Percentiles rank a stretch among this genome's conserved stretches.
These are phyloP conservation scores for Danaus melanippus DNA, from an alignment of 1,140 invertebrate genomes.

Conservation along the genomic window DNA sequence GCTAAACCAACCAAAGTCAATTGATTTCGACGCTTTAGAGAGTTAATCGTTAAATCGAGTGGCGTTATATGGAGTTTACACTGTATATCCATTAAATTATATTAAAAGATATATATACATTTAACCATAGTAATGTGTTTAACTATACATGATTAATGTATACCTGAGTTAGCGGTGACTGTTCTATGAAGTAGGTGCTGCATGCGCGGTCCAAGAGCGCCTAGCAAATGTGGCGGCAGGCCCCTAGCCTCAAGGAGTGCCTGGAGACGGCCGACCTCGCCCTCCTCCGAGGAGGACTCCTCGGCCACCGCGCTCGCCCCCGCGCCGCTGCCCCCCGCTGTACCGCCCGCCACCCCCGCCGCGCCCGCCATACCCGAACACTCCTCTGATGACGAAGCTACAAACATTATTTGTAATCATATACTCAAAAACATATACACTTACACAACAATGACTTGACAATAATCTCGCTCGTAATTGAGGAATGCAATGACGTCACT, in stretches of 20 bases:
- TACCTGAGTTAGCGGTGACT: constrained; percentile 88
- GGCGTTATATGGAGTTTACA: no score
- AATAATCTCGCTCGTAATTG: no score
- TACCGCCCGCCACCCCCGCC: constrained; percentile 13
- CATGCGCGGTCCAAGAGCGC: constrained; percentile 95
- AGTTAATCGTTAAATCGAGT: no score
- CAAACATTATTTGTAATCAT: neutral
- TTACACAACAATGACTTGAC: neutral
- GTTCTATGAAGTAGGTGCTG: constrained; percentile 96
- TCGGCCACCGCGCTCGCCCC: constrained; percentile 43
- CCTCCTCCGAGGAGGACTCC: constrained; percentile 83
- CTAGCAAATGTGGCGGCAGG: constrained; percentile 95
- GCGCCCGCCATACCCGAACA: constrained; percentile 35
- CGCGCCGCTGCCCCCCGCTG: constrained; percentile 23
- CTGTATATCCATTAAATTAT: no score
- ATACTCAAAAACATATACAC: neutral
- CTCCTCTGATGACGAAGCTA: constrained; percentile 42
- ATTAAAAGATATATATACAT: no score
- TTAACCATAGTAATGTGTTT: neutral
- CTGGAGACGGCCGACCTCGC: constrained; percentile 90
- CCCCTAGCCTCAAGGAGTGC: constrained; percentile 94
- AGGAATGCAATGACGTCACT: no score
- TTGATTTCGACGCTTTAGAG: no score
- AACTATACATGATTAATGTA: neutral
- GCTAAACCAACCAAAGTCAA: no score